Percentiles rank a stretch among this genome's conserved stretches.
phyloP scores from a whole-genome alignment of 2,888 invertebrate species.

The Lithosia quadra region DNA sequence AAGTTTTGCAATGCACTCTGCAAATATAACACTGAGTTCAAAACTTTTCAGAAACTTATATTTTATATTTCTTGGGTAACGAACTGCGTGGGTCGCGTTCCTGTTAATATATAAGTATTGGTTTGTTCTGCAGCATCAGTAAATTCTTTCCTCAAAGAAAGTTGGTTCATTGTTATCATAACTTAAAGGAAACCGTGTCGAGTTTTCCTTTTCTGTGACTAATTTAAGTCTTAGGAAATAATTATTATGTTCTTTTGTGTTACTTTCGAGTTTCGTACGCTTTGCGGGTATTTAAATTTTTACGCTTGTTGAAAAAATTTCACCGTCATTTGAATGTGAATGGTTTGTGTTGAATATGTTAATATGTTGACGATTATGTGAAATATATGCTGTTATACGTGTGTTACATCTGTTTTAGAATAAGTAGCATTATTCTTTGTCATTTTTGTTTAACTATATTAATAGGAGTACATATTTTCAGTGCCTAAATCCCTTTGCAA shows the following conservation, averaged over 20 bases:
- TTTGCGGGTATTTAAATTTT: constrained; percentile 64
- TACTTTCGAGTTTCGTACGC: constrained; percentile 54
- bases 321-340: constrained; percentile 57
- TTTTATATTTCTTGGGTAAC: constrained; percentile 46
- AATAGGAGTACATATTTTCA: background rate
- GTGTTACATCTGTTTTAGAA: background rate
- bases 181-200: constrained; percentile 72
- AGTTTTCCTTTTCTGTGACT: constrained; percentile 77
- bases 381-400: constrained; percentile 19
- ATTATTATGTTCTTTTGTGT: constrained; percentile 74
- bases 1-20: constrained; percentile 28
- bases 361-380: constrained; percentile 21
- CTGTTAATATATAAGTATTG: constrained; percentile 74
- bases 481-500: background rate
- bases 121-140: constrained; percentile 58
- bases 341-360: constrained; percentile 45
- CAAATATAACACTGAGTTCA: constrained; percentile 10
- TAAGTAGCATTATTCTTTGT: background rate
- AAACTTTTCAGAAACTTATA: constrained; percentile 30
- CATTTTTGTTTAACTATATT: background rate
- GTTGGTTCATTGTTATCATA: constrained; percentile 76
- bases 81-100: constrained; percentile 62
- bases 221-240: constrained; percentile 74
- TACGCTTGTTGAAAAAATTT: constrained; percentile 73
- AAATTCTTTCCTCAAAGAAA: constrained; percentile 76